A percentile compares a stretch with the other conserved stretches of the same genome.
These are phyloP conservation scores for Hybognathus amarus DNA, from an alignment of 2,797 vertebrate species.

Conservation along the genomic window DNA sequence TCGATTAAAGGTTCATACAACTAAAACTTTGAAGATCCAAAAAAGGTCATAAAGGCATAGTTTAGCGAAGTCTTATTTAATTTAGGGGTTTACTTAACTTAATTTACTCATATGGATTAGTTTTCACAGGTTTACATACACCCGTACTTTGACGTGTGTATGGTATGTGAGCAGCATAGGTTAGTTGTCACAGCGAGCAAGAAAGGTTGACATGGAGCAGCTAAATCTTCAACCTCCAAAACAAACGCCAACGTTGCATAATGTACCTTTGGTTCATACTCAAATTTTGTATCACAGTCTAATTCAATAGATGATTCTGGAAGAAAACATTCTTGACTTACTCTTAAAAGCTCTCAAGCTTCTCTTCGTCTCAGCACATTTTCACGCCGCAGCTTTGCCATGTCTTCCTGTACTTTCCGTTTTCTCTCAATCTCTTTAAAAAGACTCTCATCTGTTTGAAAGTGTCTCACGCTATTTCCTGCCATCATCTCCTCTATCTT, in stretches of 20 bases:
- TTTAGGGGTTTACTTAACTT: not conserved
- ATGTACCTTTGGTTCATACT: not conserved
- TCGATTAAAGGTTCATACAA: not conserved
- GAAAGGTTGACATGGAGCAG: too few relatives aligned
- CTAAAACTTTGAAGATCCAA: not conserved
- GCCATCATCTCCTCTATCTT: conserved; percentile 71
- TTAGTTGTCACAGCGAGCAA: too few relatives aligned
- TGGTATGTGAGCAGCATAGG: too few relatives aligned
- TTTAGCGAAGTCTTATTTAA: not conserved
- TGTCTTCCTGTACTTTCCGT: conserved; percentile 55
- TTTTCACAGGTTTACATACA: too few relatives aligned
- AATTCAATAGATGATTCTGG: not conserved
- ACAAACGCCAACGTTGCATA: not conserved
- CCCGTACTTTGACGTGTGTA: too few relatives aligned
- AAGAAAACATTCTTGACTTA: not conserved
- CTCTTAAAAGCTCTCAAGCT: conserved; percentile 31
- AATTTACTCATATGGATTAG: not conserved
- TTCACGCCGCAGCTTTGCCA: conserved; percentile 56
- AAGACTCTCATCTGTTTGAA: conserved; percentile 53
- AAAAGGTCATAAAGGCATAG: not conserved
- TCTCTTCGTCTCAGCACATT: conserved; percentile 60
- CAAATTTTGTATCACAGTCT: not conserved
- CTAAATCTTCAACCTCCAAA: too few relatives aligned
- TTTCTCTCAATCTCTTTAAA: conserved; percentile 60
- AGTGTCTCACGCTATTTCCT: conserved; percentile 26